A percentile compares a stretch with the other conserved stretches of the same genome.
Evolutionary conservation across 2,113 vertebrate genomes (phyloP).

Genomic region (Corythoichthys haematopterus): DNA sequence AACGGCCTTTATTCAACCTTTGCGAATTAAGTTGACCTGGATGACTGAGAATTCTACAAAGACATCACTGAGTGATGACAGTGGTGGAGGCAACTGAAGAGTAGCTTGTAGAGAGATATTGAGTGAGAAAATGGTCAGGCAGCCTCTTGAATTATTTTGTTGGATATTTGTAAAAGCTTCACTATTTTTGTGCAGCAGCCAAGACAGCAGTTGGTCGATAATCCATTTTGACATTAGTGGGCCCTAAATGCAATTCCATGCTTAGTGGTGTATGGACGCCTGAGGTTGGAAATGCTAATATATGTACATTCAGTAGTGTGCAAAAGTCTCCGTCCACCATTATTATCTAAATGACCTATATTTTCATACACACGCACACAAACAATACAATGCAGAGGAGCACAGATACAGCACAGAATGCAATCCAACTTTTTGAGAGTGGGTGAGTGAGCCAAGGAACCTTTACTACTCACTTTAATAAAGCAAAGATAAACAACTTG

Average conservation of each 20-base stretch:
- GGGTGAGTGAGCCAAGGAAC: no score
- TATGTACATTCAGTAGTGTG: neutral
- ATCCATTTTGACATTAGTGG: constrained; percentile 17
- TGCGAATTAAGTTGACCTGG: no score
- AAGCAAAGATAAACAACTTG: no score
- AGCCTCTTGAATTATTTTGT: constrained; percentile 7
- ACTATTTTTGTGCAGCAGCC: constrained; percentile 12
- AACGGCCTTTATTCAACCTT: no score
- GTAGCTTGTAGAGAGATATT: constrained; percentile 16
- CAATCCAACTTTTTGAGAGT: no score
- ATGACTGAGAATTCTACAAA: no score
- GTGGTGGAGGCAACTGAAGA: neutral
- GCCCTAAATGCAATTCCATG: constrained; percentile 6
- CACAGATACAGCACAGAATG: neutral
- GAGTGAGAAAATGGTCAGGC: neutral
- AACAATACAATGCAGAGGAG: neutral
- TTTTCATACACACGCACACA: neutral
- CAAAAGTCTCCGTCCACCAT: neutral
- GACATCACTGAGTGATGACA: neutral
- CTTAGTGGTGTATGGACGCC: neutral
- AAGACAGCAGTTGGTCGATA: constrained; percentile 21
- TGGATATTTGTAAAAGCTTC: constrained; percentile 10
- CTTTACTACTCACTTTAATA: no score
- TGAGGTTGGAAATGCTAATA: neutral
- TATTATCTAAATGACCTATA: neutral